Base-by-base conservation (phyloP, 2,888 invertebrate species). In the Idaea dimidiata region DNA sequence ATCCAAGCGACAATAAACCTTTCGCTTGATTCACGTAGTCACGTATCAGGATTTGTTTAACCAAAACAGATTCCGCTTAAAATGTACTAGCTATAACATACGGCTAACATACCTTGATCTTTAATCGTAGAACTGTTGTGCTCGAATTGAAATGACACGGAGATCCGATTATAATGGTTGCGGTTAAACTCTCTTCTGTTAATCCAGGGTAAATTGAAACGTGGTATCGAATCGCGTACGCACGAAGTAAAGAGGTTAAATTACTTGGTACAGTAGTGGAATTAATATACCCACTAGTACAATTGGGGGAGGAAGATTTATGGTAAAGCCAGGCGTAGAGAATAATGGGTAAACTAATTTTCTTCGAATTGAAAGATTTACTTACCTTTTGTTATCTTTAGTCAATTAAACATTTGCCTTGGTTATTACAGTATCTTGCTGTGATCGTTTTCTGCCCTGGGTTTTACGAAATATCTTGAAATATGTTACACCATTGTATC, bases 181-280 rank as follows among this genome's bases (percentile, higher is more conserved):
- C 67, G n/a, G 17, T 59, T 61, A 64, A 53, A 31, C 59, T 76
- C 64, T 71, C 71, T 67, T 69, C 43, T 66, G 75, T 77, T 78
- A 80, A 83, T 81, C 80, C 77, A 67, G 70, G 63, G 78, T 79
- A 81, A 83, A 84, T 82, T 82, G 80, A 81, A 82, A 80, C 76
- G 75, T 78, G 75, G 77, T 74, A 74, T 74, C 68, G 67, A 75
- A 75, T 72, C 72, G 74, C 70, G 65, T 43, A 43, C 43, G 66
- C 71, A 66, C 74, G 74, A 72, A 68, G 67, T 61, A 66, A 69
- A 62, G 61, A 67, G 67, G 64, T 68, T 8, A 59, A 62, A 66
- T 65, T 66, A 66, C 63, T 59, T 62, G 59, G 57, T 60, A 59
- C 63, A 61, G 61, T 53, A 65, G 59, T 54, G 43, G 43, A 43